Percentiles rank a stretch among this genome's conserved stretches.
phyloP scores from a whole-genome alignment of 2,888 invertebrate species.

The Timema podura region DNA sequence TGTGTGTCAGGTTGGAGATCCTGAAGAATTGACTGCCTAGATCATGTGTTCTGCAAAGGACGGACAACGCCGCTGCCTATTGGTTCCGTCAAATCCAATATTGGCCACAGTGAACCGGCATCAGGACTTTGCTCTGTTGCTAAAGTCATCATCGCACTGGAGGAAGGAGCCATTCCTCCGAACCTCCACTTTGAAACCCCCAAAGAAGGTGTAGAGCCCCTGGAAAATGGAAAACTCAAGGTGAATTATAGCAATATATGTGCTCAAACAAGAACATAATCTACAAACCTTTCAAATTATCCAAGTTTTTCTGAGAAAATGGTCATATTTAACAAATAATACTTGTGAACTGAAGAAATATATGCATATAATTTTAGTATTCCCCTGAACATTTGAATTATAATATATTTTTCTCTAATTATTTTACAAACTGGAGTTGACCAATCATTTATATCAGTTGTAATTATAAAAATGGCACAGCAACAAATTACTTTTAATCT shows the following conservation, averaged over 20 bases:
- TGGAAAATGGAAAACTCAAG: slow-evolving; percentile 45
- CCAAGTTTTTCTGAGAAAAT: not conserved
- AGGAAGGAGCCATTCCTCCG: slow-evolving; percentile 50
- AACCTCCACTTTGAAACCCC: slow-evolving; percentile 53
- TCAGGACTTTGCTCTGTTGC: slow-evolving; percentile 63
- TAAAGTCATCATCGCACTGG: slow-evolving; percentile 54
- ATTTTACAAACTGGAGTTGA: too few species aligned
- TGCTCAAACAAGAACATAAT: too few species aligned
- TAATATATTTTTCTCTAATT: too few species aligned
- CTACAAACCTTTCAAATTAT: too few species aligned
- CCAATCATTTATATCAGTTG: too few species aligned
- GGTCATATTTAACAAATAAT: not conserved
- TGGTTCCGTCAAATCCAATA: slow-evolving; percentile 90
- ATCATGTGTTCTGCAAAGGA: slow-evolving; percentile 53
- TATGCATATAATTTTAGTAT: not conserved
- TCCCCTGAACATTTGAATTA: too few species aligned
- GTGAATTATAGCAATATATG: slow-evolving; percentile 23
- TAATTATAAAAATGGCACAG: too few species aligned
- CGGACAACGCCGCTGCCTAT: slow-evolving; percentile 56
- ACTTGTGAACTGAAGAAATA: not conserved
- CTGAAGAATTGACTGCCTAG: slow-evolving; percentile 62
- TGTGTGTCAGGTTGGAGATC: slow-evolving; percentile 51
- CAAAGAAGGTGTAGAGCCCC: slow-evolving; percentile 39
- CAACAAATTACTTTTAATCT: too few species aligned
- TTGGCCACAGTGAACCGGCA: slow-evolving; percentile 88